Percentiles rank a stretch among this genome's conserved stretches.
Evolutionary conservation across 2,113 vertebrate genomes (phyloP).

Genomic region (Dasyurus viverrinus): DNA sequence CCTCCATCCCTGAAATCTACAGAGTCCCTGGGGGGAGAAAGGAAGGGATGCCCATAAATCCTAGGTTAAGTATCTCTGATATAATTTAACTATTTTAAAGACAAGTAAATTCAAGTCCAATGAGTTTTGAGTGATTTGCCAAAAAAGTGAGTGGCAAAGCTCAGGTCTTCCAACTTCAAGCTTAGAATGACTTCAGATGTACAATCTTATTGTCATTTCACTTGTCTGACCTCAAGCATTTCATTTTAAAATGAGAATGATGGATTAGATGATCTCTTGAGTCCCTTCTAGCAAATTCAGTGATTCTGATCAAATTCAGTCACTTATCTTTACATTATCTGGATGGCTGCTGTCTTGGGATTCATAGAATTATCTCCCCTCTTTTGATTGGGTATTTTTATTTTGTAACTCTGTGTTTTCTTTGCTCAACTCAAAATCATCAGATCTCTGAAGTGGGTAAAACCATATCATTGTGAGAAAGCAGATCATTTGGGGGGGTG

Average conservation of each 20-base stretch:
- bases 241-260: background rate
- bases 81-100: background rate
- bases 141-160: background rate
- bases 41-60: background rate
- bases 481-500: background rate
- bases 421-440: background rate
- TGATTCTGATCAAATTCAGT: background rate
- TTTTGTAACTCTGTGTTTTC: background rate
- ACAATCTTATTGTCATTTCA: background rate
- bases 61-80: background rate
- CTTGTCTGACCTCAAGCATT: background rate
- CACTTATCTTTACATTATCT: background rate
- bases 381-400: background rate
- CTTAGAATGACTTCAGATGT: background rate
- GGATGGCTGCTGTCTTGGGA: background rate
- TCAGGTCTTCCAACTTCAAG: background rate
- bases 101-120: slow-evolving; percentile 44
- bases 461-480: background rate
- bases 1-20: background rate
- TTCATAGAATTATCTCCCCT: background rate
- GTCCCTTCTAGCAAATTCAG: background rate
- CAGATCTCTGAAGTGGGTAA: background rate
- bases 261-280: background rate
- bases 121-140: slow-evolving; percentile 14
- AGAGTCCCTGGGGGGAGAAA: background rate